Evolutionary conservation across 30 jellyfish, hydroid and myxozoan genomes (phyloP), one percentile per base, ranked within the genome.

Genomic region (Calvadosia cruxmelitensis): DNA sequence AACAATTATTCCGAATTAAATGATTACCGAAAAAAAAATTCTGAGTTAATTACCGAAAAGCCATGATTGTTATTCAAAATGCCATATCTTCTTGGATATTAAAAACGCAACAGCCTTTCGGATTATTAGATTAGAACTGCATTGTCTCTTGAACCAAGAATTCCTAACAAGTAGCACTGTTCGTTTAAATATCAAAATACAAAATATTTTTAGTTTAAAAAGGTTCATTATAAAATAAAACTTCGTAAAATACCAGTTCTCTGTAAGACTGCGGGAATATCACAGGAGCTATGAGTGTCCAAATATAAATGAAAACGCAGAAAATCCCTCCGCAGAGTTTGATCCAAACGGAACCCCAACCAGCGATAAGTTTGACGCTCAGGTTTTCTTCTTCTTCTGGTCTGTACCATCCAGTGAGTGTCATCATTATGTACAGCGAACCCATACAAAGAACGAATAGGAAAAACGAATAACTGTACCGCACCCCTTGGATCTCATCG

Each of bases 331-430:
- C 78, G 77, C 94, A 78, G 16, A 91, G 71, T 78, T 82, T 91
- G 52, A 91, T 83, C 99, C 99, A 91, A 36, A 91, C 80, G 16
- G 99, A 86, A 49, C 98, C 98, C 95, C 98, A 89, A 0, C 95
- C 95, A 12, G 98, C 91, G 3, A 81, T 89, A 13, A 89, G 66
- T 72, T 89, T 81, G 1, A 82, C 95, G 1, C 92, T 75, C 28
- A 63, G 68, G 74, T 86, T 87, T 62, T 86, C 94, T 28, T 86
- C 96, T 66, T 86, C 96, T 65, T 86, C 96, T 27, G 96, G 96
- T 31, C 96, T 33, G 62, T 83, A 83, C 99, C 99, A 91, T 28
- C 83, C 74, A 2, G 95, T 91, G 52, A 91, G 31, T 20, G 94
- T 74, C 99, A 91, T 91, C 99, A 91, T 91, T 0, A 82, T 51